Conservation (phyloP, 2,888 invertebrate genomes). For the Panopea generosa region DNA sequence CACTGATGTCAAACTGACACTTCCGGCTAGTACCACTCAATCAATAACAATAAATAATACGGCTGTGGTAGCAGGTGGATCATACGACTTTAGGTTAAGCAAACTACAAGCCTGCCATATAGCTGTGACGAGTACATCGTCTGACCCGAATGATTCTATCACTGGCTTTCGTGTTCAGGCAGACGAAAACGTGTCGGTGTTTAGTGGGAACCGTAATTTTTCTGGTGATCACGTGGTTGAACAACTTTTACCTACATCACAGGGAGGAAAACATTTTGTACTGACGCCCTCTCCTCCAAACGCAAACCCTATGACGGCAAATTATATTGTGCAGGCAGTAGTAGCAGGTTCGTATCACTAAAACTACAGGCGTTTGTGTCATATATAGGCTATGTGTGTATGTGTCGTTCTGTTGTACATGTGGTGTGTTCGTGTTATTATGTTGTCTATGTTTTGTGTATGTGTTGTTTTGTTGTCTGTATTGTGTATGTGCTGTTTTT, state of each 20-base stretch:
- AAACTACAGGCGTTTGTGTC: too few relatives aligned
- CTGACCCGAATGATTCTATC: slow-evolving; percentile 19
- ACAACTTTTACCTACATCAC: slow-evolving; percentile 26
- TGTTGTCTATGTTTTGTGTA: too few relatives aligned
- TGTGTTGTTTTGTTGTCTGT: too few relatives aligned
- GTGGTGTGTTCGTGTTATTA: too few relatives aligned
- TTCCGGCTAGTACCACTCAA: slow-evolving; percentile 26
- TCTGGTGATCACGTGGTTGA: slow-evolving; percentile 22
- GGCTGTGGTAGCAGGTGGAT: slow-evolving; percentile 30
- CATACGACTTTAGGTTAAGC: slow-evolving; percentile 26
- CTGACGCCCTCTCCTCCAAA: slow-evolving; percentile 27
- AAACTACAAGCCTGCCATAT: slow-evolving; percentile 35
- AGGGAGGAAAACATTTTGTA: slow-evolving; percentile 36
- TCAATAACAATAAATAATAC: slow-evolving; percentile 17
- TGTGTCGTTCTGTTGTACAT: too few relatives aligned
- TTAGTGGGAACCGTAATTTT: slow-evolving; percentile 37
- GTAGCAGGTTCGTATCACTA: too few relatives aligned
- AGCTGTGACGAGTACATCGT: slow-evolving; percentile 11
- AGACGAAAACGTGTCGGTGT: slow-evolving; percentile 33
- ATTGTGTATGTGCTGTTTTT: too few relatives aligned
- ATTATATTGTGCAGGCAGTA: slow-evolving; percentile 43
- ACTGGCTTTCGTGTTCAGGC: slow-evolving; percentile 33
- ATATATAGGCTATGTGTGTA: too few relatives aligned
- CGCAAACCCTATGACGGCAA: slow-evolving; percentile 21
- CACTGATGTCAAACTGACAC: slow-evolving; percentile 27